Base-by-base conservation (phyloP, 64 coral and sea anemone genomes). In the Montipora capricornis region DNA sequence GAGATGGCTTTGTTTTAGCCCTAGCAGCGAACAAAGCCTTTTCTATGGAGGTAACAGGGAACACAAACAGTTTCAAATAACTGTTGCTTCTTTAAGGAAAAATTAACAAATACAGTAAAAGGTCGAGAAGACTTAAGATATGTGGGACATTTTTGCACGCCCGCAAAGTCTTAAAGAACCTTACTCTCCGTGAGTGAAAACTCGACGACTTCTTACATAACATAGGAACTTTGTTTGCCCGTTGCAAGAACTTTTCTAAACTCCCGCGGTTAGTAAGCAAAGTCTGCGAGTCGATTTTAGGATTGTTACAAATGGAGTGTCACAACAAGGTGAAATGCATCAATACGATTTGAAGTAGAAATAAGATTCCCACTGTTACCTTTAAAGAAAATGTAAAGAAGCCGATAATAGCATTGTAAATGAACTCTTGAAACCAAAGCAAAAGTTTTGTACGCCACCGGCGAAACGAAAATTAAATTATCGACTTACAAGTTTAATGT, bases 381-480 rank as follows among this genome's bases (percentile, higher is more conserved):
- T 45, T 86, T 11, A 48, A 15, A 86, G 46, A 14, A 67, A 89
- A 59, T 61, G 11, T 89, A 45, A 70, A 89, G 47, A 77, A n/a
- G 76, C 73, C 8, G 77, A 78, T 73, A 89, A 61, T 76, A 12
- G 24, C 12, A 26, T 74, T 17, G 73, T 64, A 48, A 78, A 89
- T 20, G 58, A 58, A 59, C 77, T 77, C 22, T 77, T 44, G 59
- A 77, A 62, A 67, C 49, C 51, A 77, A 60, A 77, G 58, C 22
- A 76, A 89, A 89, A 77, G 37, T 19, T 20, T 19, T 60, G 29
- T n/a, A 9, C 13, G 53, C 52, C 53, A 89, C 76, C 44, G 51
- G 16, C 20, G 57, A 44, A 87, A 71, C 68, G 12, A 58, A 92
- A 95, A 95, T 95, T 77, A 73, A 95, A 95, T 95, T 92, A 95